Evolutionary conservation across 2,888 invertebrate species (phyloP).

Genomic region (Gastrophysa polygoni): DNA sequence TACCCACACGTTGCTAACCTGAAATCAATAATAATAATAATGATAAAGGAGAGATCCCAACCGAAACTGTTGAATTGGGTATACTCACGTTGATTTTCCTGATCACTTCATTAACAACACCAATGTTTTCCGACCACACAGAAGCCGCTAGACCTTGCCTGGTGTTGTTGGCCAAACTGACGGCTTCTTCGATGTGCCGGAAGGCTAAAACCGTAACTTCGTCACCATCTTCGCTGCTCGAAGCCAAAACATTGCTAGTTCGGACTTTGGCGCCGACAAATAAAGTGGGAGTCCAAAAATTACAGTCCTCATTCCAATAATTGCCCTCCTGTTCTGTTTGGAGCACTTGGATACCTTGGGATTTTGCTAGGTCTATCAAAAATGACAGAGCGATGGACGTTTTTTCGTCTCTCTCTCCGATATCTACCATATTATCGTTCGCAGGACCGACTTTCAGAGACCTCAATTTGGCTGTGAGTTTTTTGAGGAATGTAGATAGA

Average conservation of each 20-base stretch:
- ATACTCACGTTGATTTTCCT: conserved; percentile 56
- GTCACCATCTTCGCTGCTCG: conserved; percentile 29
- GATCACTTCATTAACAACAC: conserved; percentile 62
- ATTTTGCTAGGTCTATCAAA: conserved; percentile 41
- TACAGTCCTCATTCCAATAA: conserved; percentile 42
- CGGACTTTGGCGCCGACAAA: conserved; percentile 48
- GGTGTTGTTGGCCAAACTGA: conserved; percentile 62
- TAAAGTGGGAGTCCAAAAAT: conserved; percentile 48
- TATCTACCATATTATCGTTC: conserved; percentile 58
- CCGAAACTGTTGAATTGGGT: no score
- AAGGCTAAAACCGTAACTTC: conserved; percentile 59
- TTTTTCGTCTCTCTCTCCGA: conserved; percentile 54
- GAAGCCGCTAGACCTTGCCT: conserved; percentile 61
- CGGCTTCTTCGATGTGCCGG: conserved; percentile 64
- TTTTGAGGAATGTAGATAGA: conserved; percentile 56
- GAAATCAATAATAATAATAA: conserved; percentile 25
- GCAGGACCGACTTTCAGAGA: conserved; percentile 51
- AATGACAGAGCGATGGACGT: conserved; percentile 44
- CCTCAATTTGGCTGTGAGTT: conserved; percentile 54
- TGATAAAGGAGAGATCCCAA: no score
- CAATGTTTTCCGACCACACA: conserved; percentile 64
- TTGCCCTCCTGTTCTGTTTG: conserved; percentile 32
- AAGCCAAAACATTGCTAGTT: conserved; percentile 43
- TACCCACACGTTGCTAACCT: conserved; percentile 63
- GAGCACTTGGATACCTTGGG: conserved; percentile 47